These are phyloP conservation scores for Siphonodentalium dalli DNA, from an alignment of 2,888 invertebrate genomes.

Conservation along the genomic window DNA sequence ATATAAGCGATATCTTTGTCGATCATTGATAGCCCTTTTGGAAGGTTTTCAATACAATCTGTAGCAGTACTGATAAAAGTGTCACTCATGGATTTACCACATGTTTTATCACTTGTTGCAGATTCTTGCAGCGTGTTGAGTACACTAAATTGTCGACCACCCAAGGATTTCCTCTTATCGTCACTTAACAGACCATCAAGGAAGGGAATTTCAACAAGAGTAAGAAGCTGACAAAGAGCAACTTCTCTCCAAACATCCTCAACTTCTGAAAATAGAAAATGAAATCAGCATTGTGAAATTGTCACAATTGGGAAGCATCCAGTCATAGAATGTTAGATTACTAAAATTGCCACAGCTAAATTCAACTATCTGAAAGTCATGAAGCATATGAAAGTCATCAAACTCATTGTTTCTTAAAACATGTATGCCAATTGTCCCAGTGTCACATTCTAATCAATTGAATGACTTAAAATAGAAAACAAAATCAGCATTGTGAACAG, in stretches of 20 bases:
- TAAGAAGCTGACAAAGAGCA: conserved; percentile 55
- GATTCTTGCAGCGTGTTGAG: conserved; percentile 30
- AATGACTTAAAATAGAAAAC: too few species aligned
- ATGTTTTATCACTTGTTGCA: conserved; percentile 30
- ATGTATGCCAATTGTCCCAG: too few species aligned
- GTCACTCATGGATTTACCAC: conserved; percentile 34
- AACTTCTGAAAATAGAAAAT: conserved; percentile 36
- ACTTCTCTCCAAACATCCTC: conserved; percentile 56
- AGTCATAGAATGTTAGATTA: too few species aligned
- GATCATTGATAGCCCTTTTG: conserved; percentile 49
- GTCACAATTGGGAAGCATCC: too few species aligned
- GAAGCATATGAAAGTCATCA: too few species aligned
- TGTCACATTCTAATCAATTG: too few species aligned
- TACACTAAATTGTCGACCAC: too few species aligned
- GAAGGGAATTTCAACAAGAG: conserved; percentile 58
- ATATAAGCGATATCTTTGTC: conserved; percentile 46
- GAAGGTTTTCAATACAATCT: conserved; percentile 55
- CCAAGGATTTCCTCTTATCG: conserved; percentile 38
- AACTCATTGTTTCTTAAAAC: too few species aligned
- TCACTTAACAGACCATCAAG: conserved; percentile 54
- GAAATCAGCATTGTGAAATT: too few species aligned
- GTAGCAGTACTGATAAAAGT: conserved; percentile 51
- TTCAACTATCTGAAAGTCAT: too few species aligned
- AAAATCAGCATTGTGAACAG: too few species aligned
- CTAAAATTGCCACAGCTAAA: too few species aligned